Base-by-base conservation (phyloP, 2,888 invertebrate species). In the Drosophila sordidula region DNA sequence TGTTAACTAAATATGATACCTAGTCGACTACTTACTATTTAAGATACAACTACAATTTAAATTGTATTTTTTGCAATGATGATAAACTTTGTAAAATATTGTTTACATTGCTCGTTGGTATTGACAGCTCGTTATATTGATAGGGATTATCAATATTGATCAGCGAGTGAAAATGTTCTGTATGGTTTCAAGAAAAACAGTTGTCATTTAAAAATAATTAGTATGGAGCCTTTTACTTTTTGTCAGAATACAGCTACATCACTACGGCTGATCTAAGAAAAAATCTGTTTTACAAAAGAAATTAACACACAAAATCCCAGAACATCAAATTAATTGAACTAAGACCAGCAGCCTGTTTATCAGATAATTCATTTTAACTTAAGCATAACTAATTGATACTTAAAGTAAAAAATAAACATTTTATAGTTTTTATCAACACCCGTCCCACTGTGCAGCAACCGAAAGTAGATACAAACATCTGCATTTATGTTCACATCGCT, bases 401-500 rank as follows among this genome's bases (percentile, higher is more conserved):
- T 1, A n/a, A 12, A 34, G 4, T 4, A 2, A 5, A 6, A 1
- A 22, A 22, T 4, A 22, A 44, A 25, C 11, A 14, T 18, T 18
- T 12, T 2, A 44, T 18, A 22, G 1, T 11, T n/a, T 46, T n/a
- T 3, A 16, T 25, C 1, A 5, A 47, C n/a, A 16, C 18, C n/a
- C 3, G 41, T 32, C 0, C 38, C 51, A 67, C 38, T 61, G 47
- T 62, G 34, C 54, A 39, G 8, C 25, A 16, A 39, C 29, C 9
- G 11, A 18, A 8, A 6, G 26, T 36, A 32, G 11, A 42, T 14
- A 39, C 12, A 38, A 39, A 39, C 26, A 34, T 25, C 11, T 9
- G 25, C 16, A 26, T 18, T 34, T 9, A 25, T 22, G 14, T 41
- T 29, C n/a, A 39, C 38, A 62, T 62, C 55, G 44, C 56, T 68